Conservation (phyloP, 1,140 invertebrate species). For the Conus betulinus region DNA sequence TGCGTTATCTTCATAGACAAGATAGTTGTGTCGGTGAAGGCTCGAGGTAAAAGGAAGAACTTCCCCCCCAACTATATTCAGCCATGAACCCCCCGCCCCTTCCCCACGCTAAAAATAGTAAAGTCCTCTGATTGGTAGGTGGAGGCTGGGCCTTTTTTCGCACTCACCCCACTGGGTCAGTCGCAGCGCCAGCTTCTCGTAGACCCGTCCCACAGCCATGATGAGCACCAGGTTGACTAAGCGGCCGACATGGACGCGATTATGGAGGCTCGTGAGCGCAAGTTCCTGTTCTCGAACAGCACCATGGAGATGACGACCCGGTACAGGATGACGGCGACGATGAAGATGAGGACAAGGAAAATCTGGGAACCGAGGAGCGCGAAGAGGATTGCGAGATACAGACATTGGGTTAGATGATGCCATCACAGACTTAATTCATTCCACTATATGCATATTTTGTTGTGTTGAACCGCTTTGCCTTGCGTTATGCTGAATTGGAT, state of each 20-base stretch:
- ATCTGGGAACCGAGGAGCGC: slow-evolving; percentile 77
- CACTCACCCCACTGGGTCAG: slow-evolving; percentile 89
- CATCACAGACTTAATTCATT: too few relatives aligned
- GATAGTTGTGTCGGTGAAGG: too few relatives aligned
- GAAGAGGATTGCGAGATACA: background rate
- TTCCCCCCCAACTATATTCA: too few relatives aligned
- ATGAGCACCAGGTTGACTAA: slow-evolving; percentile 84
- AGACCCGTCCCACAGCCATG: slow-evolving; percentile 84
- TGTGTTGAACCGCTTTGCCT: too few relatives aligned
- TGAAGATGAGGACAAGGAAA: slow-evolving; percentile 84
- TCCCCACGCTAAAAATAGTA: too few relatives aligned
- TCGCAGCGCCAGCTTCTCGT: slow-evolving; percentile 91
- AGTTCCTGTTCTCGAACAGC: slow-evolving; percentile 80
- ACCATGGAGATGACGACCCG: slow-evolving; percentile 82
- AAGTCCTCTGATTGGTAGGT: too few relatives aligned
- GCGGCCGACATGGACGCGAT: slow-evolving; percentile 84
- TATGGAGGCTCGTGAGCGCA: slow-evolving; percentile 79
- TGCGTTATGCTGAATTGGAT: too few relatives aligned
- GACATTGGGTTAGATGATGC: background rate
- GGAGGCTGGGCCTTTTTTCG: too few relatives aligned
- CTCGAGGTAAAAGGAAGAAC: too few relatives aligned
- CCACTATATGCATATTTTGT: too few relatives aligned
- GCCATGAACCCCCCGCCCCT: too few relatives aligned
- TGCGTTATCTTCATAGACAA: too few relatives aligned
- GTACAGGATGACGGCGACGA: slow-evolving; percentile 86